Evolutionary conservation across 2,888 invertebrate species (phyloP).

Genomic region (Vandiemenella viatica): DNA sequence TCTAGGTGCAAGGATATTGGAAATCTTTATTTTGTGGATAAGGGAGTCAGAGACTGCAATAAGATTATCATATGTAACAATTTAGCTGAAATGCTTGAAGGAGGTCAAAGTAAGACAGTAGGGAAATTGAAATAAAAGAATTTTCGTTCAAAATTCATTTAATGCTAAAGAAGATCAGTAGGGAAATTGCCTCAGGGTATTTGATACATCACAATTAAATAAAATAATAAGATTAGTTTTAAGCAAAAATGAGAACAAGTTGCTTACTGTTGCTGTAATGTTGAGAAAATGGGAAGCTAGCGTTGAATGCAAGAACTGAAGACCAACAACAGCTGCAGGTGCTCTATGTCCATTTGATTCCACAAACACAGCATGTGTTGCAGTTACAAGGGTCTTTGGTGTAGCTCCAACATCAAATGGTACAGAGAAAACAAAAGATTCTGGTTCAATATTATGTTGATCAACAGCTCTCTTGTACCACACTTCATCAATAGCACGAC

Average conservation of each 20-base stretch:
- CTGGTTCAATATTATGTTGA: conserved; percentile 70
- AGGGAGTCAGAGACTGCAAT: no score
- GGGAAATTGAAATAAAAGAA: no score
- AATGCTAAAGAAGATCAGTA: no score
- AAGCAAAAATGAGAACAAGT: not conserved
- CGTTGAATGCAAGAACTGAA: conserved; percentile 72
- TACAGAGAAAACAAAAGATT: conserved; percentile 82
- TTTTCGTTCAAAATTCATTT: no score
- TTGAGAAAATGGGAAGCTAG: conserved; percentile 74
- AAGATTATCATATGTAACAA: no score
- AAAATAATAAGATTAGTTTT: not conserved
- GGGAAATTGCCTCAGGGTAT: no score
- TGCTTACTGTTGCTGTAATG: conserved; percentile 66
- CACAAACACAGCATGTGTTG: conserved; percentile 81
- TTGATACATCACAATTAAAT: not conserved
- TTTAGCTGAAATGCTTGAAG: no score
- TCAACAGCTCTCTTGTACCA: conserved; percentile 88
- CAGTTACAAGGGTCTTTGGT: conserved; percentile 55
- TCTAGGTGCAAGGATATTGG: no score
- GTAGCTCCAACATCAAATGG: conserved; percentile 55
- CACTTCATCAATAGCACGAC: conserved; percentile 68
- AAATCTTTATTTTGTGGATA: no score
- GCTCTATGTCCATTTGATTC: conserved; percentile 70
- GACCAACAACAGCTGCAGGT: conserved; percentile 81
- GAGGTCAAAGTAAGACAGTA: no score